Percentiles rank a stretch among this genome's conserved stretches.
Conservation (phyloP, 2,113 vertebrate species). For the Cavia aperea region DNA sequence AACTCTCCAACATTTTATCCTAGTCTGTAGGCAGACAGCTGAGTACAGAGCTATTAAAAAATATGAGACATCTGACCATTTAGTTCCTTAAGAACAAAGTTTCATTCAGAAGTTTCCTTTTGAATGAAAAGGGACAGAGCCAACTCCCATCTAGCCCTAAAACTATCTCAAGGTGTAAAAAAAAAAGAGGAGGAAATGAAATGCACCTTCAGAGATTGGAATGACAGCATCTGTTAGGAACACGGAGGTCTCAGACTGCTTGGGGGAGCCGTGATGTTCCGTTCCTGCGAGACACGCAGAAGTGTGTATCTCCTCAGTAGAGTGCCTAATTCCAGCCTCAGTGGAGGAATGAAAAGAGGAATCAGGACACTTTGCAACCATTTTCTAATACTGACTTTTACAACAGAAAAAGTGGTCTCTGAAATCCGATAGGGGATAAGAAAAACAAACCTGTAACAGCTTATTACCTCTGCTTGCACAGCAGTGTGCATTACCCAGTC, state of each 20-base stretch:
- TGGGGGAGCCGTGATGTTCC: not conserved
- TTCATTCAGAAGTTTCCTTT: not conserved
- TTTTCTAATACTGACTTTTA: not conserved
- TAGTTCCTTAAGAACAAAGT: not conserved
- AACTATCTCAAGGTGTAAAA: not conserved
- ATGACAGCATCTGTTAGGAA: conserved; percentile 53
- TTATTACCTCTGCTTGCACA: not conserved
- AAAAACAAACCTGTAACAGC: not conserved
- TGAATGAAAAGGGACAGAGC: not conserved
- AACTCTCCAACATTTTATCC: not conserved
- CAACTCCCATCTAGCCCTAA: not conserved
- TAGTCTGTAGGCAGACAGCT: conserved; percentile 27
- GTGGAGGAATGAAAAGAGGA: not conserved
- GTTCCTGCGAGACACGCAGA: not conserved
- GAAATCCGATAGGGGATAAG: not conserved
- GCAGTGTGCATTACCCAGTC: not conserved
- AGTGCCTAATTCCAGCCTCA: not conserved
- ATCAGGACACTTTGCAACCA: not conserved
- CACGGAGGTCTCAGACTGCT: conserved; percentile 12
- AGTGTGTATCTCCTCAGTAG: not conserved
- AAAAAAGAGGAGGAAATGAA: not conserved
- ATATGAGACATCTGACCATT: not conserved
- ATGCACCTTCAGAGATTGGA: not conserved
- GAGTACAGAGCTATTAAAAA: not conserved
- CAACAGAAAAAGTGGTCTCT: not conserved